Percentiles rank a stretch among this genome's conserved stretches.
Conservation (phyloP, 2,888 invertebrate genomes). For the Meganola albula region DNA sequence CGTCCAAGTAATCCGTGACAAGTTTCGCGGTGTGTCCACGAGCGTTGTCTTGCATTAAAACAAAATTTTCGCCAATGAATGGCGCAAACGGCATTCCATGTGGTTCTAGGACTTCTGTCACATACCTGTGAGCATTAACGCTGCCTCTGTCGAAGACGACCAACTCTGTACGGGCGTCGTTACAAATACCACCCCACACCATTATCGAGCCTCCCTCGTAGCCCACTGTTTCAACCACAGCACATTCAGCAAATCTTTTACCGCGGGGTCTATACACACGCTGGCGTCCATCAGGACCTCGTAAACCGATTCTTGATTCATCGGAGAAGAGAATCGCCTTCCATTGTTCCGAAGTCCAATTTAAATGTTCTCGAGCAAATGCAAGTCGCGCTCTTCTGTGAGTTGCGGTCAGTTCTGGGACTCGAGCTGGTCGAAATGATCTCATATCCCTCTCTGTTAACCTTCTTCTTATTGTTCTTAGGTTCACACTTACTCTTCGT, state of each 20-base stretch:
- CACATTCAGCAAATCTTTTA: constrained; percentile 1
- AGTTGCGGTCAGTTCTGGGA: neutral
- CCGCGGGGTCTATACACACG: constrained; percentile 1
- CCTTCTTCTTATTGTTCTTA: constrained; percentile 1
- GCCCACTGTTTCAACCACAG: neutral
- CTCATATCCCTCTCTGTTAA: constrained; percentile 1
- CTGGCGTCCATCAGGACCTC: constrained; percentile 3
- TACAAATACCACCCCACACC: constrained; percentile 10
- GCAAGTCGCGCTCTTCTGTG: neutral
- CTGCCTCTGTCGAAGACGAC: constrained; percentile 5
- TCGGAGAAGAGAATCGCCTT: constrained; percentile 7
- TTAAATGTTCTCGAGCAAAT: constrained; percentile 3
- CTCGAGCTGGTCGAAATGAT: constrained; percentile 1
- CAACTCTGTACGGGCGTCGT: constrained; percentile 9
- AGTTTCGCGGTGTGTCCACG: constrained; percentile 2
- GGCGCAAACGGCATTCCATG: constrained; percentile 3
- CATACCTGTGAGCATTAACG: constrained; percentile 1
- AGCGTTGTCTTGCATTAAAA: constrained; percentile 5
- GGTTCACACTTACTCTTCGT: constrained; percentile 2
- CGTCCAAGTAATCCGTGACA: constrained; percentile 3
- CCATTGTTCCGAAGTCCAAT: constrained; percentile 7
- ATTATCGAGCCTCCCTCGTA: constrained; percentile 6
- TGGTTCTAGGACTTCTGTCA: constrained; percentile 3
- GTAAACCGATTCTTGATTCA: constrained; percentile 6
- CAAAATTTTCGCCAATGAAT: neutral